Evolutionary conservation across 2,797 vertebrate genomes (phyloP), one percentile per base, ranked within the genome.

Genomic region (Gymnoscopelus microlampas): DNA sequence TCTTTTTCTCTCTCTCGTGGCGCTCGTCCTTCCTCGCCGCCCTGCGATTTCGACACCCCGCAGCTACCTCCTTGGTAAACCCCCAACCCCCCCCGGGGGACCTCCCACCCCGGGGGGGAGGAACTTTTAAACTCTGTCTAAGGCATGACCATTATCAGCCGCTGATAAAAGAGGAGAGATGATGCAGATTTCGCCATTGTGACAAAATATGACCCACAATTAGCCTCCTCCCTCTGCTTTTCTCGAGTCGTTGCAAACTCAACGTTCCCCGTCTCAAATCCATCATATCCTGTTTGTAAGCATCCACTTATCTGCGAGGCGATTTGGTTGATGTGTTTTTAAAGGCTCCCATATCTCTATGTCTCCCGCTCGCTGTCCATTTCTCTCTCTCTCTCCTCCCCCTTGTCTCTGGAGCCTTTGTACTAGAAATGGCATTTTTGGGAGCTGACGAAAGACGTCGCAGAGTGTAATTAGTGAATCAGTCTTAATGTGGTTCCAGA

Each of bases 401-500:
- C 5, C 19, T 54, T 59, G 26, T 66, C 60, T 73, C 66, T 32
- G 69, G 67, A 57, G 76, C 77, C 76, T 87, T 88, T 89, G 86
- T 89, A 83, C 57, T 59, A 86, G 89, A 88, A 90, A 90, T 73
- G 64, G 83, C 88, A 91, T 91, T 91, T 91, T 90, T 91, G 73
- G 62, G 85, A 80, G 82, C 86, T 91, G 92, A 87, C 82, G 89
- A 86, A 87, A 90, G 91, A 91, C 88, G 83, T 85, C 89, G 73
- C 71, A 56, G 88, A 88, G 88, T 79, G 75, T 92, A 92, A 93
- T 93, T 92, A 93, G 89, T 86, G 88, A 90, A 91, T 93, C 87
- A 87, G 81, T 89, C 82, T 80, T 87, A 91, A 86, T 92, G 87
- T 87, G 90, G 89, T 93, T 93, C 91, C 92, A 92, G 91, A 91